phyloP scores from a whole-genome alignment of 1,140 invertebrate species.

The Argopecten irradians region DNA sequence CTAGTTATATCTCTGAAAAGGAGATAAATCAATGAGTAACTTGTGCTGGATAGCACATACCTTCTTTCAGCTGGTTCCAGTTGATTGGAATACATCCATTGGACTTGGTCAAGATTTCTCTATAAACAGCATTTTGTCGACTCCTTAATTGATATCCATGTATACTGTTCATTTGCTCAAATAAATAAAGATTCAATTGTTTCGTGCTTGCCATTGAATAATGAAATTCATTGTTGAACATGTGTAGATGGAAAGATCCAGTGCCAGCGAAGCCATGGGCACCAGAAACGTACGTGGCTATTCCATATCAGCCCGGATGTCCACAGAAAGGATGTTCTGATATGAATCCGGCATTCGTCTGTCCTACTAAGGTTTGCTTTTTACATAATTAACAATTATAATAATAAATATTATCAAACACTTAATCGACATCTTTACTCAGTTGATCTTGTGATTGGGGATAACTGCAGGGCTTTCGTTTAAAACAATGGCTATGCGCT shows the following conservation, averaged over 20 bases:
- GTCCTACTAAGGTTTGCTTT: conserved; percentile 42
- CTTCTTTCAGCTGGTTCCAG: no score
- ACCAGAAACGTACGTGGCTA: conserved; percentile 42
- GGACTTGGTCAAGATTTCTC: no score
- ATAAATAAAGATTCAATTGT: no score
- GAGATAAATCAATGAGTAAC: no score
- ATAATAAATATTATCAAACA: not conserved
- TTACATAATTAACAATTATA: not conserved
- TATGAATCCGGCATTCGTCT: conserved; percentile 51
- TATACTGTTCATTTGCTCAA: no score
- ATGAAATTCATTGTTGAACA: no score
- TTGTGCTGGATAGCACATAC: no score
- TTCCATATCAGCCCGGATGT: conserved; percentile 45
- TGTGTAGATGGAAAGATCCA: conserved; percentile 48
- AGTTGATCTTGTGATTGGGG: not conserved
- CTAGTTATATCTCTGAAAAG: no score
- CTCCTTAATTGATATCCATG: no score
- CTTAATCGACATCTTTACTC: not conserved
- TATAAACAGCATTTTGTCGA: no score
- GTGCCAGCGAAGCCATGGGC: conserved; percentile 36
- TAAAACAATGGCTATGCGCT: not conserved
- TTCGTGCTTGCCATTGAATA: no score
- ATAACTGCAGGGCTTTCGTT: not conserved
- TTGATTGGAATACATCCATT: no score
- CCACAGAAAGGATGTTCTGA: conserved; percentile 48